Conservation (phyloP, 2,797 vertebrate species). For the Rhabdomys pumilio region DNA sequence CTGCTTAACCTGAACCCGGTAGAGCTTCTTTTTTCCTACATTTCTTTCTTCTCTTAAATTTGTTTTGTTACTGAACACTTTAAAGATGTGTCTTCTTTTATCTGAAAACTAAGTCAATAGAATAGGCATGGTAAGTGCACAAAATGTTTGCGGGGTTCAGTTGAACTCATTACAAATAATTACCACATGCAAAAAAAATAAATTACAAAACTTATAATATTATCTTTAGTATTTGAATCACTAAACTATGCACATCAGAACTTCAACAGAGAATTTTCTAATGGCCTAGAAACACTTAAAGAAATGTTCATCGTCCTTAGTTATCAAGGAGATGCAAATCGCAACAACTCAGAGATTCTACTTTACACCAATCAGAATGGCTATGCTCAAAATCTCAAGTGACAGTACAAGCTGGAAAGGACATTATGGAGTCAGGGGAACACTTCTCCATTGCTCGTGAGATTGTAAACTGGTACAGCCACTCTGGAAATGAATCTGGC, state of each 20-base stretch:
- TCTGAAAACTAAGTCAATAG: neutral
- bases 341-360: neutral
- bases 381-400: neutral
- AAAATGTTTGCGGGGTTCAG: conserved; percentile 27
- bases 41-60: neutral
- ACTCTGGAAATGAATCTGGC: neutral
- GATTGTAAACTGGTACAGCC: neutral
- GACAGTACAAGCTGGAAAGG: neutral
- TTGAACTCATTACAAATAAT: neutral
- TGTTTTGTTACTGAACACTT: conserved; percentile 23
- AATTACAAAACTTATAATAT: neutral
- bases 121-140: neutral
- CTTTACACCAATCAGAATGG: neutral
- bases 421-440: neutral
- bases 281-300: neutral
- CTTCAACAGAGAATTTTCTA: neutral
- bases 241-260: neutral
- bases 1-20: conserved; percentile 4
- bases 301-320: neutral
- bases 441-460: neutral
- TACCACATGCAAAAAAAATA: conserved; percentile 30
- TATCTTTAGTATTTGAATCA: neutral
- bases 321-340: neutral
- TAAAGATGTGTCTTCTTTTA: conserved; percentile 15
- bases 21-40: neutral